These are phyloP conservation scores for Centropus bengalensis DNA, from an alignment of 2,113 vertebrate species.

Conservation along the genomic window DNA sequence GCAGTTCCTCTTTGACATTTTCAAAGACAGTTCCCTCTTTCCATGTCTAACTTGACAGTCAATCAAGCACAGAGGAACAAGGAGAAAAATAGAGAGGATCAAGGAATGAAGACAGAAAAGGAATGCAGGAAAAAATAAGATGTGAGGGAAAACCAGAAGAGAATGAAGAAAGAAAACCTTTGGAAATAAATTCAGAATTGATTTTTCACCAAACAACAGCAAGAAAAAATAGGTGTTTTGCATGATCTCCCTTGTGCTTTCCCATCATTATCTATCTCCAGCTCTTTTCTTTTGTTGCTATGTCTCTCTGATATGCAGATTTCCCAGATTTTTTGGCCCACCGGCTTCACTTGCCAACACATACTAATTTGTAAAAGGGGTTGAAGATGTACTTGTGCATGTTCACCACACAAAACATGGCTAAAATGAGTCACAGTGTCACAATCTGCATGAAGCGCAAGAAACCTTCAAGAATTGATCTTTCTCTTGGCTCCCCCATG, in stretches of 20 bases:
- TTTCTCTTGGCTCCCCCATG: slow-evolving; percentile 7
- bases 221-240: background rate
- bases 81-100: background rate
- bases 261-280: background rate
- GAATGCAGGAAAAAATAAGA: background rate
- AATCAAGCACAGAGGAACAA: background rate
- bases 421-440: background rate
- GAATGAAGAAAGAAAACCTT: background rate
- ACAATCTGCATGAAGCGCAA: background rate
- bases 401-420: background rate
- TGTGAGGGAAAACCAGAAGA: background rate
- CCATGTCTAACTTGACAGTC: slow-evolving; percentile 15
- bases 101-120: background rate
- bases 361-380: background rate
- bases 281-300: background rate
- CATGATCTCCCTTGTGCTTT: background rate
- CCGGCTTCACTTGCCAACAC: background rate
- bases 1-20: slow-evolving; percentile 52
- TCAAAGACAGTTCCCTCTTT: slow-evolving; percentile 20
- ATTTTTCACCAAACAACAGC: background rate
- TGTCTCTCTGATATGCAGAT: background rate
- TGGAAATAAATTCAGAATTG: background rate
- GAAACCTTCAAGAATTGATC: slow-evolving; percentile 39
- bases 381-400: background rate
- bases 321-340: background rate